A percentile compares a stretch with the other conserved stretches of the same genome.
phyloP scores from a whole-genome alignment of 2,888 invertebrate genomes.

The Leptothorax acervorum region DNA sequence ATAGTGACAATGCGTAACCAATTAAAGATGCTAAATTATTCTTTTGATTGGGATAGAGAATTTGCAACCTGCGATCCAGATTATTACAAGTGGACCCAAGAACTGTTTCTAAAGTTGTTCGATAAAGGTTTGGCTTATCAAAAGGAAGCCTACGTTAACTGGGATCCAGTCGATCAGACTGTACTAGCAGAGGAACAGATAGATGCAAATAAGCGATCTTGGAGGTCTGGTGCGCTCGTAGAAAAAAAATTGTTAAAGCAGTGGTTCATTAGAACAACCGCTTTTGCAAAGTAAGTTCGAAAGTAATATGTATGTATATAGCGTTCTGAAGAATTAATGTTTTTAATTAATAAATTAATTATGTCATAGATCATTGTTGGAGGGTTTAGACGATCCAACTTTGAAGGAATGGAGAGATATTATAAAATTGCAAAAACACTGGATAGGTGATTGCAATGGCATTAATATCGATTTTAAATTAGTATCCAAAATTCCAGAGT shows the following conservation, averaged over 20 bases:
- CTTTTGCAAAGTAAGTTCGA: constrained; percentile 90
- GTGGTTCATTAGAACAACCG: constrained; percentile 97
- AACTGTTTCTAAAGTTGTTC: constrained; percentile 95
- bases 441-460: constrained; percentile 96
- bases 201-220: constrained; percentile 95
- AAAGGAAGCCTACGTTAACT: constrained; percentile 96
- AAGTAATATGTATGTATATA: not conserved
- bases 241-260: constrained; percentile 95
- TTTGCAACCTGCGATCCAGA: constrained; percentile 94
- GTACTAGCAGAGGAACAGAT: constrained; percentile 99
- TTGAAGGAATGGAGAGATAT: constrained; percentile 95
- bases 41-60: constrained; percentile 98
- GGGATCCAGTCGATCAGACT: constrained; percentile 99
- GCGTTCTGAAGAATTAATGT: not conserved
- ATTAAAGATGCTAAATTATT: constrained; percentile 91
- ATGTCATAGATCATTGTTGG: constrained; percentile 85
- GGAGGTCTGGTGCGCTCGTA: constrained; percentile 98
- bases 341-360: constrained; percentile 14
- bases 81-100: constrained; percentile 99
- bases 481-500: constrained; percentile 79
- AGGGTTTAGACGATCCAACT: constrained; percentile 90
- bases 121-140: constrained; percentile 95
- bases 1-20: constrained; percentile 94
- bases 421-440: constrained; percentile 93
- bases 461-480: constrained; percentile 90